Evolutionary conservation across 2,113 vertebrate genomes (phyloP).

Genomic region (Morone chrysops): DNA sequence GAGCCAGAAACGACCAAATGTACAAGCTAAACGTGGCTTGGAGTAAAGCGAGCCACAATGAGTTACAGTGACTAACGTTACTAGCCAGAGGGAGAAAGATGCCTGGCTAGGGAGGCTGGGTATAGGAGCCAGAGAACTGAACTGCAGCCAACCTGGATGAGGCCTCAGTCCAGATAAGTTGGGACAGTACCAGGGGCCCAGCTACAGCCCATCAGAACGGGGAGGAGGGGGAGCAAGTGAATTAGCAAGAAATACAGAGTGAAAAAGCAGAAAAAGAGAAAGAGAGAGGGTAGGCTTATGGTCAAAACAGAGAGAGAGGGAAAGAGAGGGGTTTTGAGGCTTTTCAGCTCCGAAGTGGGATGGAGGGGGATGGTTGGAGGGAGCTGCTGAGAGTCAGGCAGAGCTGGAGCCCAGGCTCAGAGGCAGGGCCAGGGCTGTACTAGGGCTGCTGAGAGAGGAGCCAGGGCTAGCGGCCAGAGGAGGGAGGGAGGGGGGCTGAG

Average conservation of each 20-base stretch:
- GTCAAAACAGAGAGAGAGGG: conserved; percentile 52
- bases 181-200: conserved; percentile 75
- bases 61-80: conserved; percentile 77
- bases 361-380: conserved; percentile 70
- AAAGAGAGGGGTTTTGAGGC: conserved; percentile 63
- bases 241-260: conserved; percentile 64
- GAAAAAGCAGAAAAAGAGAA: conserved; percentile 30
- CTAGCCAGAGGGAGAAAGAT: conserved; percentile 76
- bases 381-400: conserved; percentile 71
- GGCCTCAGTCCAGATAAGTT: conserved; percentile 78
- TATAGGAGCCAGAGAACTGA: conserved; percentile 76
- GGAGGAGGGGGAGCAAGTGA: conserved; percentile 46
- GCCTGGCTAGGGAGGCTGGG: conserved; percentile 71
- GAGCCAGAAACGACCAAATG: conserved; percentile 69
- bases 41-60: conserved; percentile 71
- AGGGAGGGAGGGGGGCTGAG: conserved; percentile 57
- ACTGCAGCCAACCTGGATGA: conserved; percentile 76
- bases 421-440: conserved; percentile 73
- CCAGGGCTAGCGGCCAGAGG: conserved; percentile 78
- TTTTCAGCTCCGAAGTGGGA: conserved; percentile 72
- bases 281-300: conserved; percentile 53
- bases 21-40: conserved; percentile 64
- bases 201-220: conserved; percentile 65
- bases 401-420: conserved; percentile 70
- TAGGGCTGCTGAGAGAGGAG: conserved; percentile 74